Evolutionary conservation across 2,113 vertebrate species (phyloP).

Genomic region (Vulpes lagopus): DNA sequence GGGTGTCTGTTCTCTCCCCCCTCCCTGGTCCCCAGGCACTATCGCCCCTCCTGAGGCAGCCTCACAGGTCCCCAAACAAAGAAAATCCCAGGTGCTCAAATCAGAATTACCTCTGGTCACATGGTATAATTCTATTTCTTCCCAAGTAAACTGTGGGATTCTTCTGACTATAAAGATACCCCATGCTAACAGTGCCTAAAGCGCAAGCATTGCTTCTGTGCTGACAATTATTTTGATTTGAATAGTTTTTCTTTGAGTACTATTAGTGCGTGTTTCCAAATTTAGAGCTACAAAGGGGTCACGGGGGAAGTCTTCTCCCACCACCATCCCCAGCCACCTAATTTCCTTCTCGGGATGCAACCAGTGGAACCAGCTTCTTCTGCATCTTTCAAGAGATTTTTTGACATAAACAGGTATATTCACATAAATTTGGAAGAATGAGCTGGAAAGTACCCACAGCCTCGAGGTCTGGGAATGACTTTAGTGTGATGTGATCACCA

Average conservation of each 20-base stretch:
- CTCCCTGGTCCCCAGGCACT: rapidly evolving
- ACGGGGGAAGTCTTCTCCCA: neutral
- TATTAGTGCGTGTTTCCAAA: neutral
- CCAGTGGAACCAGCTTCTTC: rapidly evolving
- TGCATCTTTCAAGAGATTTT: neutral
- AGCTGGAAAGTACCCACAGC: no score
- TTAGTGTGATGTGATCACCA: rapidly evolving
- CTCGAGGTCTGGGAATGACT: rapidly evolving
- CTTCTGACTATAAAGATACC: neutral
- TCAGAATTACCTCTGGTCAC: neutral
- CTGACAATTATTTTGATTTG: neutral
- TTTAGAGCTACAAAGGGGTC: neutral
- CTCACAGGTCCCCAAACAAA: neutral
- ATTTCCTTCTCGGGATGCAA: neutral
- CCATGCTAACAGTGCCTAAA: neutral
- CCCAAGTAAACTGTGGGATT: neutral
- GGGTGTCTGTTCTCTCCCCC: neutral
- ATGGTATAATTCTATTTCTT: neutral
- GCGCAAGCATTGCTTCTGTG: neutral
- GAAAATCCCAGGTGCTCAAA: neutral
- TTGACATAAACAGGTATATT: rapidly evolving
- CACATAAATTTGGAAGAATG: neutral
- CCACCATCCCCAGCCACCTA: neutral
- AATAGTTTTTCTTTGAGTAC: neutral
- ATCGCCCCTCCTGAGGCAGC: neutral